Percentiles rank a stretch among this genome's conserved stretches.
Conservation (phyloP, 2,888 invertebrate genomes). For the Achlya flavicornis region DNA sequence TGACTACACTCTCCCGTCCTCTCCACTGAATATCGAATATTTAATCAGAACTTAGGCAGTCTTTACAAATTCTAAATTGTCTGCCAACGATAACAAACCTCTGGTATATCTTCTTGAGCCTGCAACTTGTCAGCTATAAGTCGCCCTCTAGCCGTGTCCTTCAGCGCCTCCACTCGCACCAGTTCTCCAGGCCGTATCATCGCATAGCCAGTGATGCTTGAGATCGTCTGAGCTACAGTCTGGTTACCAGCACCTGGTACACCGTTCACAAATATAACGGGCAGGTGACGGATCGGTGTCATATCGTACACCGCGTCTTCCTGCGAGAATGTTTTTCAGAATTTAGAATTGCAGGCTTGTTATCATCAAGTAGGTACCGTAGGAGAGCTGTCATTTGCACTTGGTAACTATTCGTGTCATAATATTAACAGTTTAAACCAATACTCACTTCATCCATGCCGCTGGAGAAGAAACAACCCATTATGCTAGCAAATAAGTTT, state of each 20-base stretch:
- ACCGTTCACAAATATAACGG: slow-evolving; percentile 79
- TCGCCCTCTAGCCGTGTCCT: slow-evolving; percentile 77
- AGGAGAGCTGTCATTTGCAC: background rate
- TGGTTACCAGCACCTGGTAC: slow-evolving; percentile 80
- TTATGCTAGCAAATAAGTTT: slow-evolving; percentile 45
- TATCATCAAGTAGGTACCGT: background rate
- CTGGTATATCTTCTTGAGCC: slow-evolving; percentile 71
- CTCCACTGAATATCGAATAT: too few species aligned
- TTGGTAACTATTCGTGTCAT: background rate
- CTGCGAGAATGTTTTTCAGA: slow-evolving; percentile 22
- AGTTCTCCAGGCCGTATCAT: slow-evolving; percentile 79
- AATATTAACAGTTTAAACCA: background rate
- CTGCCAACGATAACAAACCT: slow-evolving; percentile 46
- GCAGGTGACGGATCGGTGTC: slow-evolving; percentile 72
- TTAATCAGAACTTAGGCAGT: too few species aligned
- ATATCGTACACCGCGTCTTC: slow-evolving; percentile 69
- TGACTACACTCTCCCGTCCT: too few species aligned
- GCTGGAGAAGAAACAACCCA: slow-evolving; percentile 75
- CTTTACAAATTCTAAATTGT: too few species aligned
- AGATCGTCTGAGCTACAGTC: slow-evolving; percentile 76
- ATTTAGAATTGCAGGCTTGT: background rate
- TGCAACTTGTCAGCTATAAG: slow-evolving; percentile 75
- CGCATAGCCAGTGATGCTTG: slow-evolving; percentile 73
- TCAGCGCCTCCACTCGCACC: slow-evolving; percentile 71
- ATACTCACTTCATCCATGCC: slow-evolving; percentile 57